phyloP scores from a whole-genome alignment of 2,797 vertebrate genomes.

The Coregonus ussuriensis region DNA sequence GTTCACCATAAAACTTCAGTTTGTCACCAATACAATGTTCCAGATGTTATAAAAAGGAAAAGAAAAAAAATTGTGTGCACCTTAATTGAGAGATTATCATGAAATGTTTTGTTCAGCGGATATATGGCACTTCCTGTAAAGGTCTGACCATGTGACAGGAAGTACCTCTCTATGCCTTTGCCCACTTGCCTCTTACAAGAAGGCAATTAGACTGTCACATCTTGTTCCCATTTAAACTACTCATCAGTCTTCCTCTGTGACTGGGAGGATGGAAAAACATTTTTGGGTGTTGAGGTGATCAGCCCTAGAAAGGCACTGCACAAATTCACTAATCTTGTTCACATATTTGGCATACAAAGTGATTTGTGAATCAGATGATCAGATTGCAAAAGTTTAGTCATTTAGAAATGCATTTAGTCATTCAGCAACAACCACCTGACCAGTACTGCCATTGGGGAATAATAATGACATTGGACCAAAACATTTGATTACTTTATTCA shows the following conservation, averaged over 20 bases:
- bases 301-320: background rate
- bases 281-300: background rate
- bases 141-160: background rate
- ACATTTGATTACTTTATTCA: background rate
- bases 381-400: background rate
- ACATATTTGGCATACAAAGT: background rate
- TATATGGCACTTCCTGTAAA: background rate
- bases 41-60: slow-evolving; percentile 64
- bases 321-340: background rate
- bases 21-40: slow-evolving; percentile 64
- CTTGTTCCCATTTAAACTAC: background rate
- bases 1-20: slow-evolving; percentile 71
- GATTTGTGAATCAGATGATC: background rate
- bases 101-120: background rate
- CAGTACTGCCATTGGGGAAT: background rate
- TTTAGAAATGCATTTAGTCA: background rate
- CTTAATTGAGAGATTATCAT: slow-evolving; percentile 22
- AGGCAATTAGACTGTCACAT: background rate
- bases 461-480: background rate
- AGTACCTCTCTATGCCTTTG: background rate
- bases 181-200: too few species aligned
- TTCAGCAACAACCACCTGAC: background rate
- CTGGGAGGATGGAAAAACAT: background rate
- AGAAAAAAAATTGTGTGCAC: slow-evolving; percentile 40
- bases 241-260: background rate